These are phyloP conservation scores for Delphinapterus leucas DNA, from an alignment of 2,113 vertebrate species.

Conservation along the genomic window DNA sequence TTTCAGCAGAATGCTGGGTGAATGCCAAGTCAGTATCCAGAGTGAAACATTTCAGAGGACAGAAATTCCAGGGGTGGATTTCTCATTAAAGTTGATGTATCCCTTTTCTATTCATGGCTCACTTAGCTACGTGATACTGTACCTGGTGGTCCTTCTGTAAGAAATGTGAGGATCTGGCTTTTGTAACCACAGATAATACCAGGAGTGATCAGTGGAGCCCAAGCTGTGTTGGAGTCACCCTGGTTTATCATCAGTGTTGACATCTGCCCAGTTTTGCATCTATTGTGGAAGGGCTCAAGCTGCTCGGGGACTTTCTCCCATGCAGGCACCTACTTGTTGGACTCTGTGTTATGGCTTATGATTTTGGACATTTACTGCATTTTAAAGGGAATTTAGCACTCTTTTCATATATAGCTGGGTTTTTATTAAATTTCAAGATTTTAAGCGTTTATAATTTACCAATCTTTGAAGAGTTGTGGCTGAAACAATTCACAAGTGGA, in stretches of 20 bases:
- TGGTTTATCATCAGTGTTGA: neutral
- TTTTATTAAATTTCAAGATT: neutral
- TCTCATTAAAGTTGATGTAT: neutral
- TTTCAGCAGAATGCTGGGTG: neutral
- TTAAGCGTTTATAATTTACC: neutral
- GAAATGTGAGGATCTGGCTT: neutral
- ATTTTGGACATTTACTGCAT: neutral
- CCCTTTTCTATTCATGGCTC: neutral
- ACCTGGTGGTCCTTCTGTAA: neutral
- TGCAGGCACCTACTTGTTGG: neutral
- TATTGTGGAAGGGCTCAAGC: neutral
- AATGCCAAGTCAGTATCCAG: neutral
- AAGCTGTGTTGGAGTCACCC: neutral
- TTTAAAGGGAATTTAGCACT: neutral
- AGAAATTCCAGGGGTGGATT: neutral
- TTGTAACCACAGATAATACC: neutral
- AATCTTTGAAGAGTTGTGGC: neutral
- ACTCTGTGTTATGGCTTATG: neutral
- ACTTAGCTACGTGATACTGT: neutral
- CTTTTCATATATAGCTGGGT: neutral
- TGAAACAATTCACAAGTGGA: neutral
- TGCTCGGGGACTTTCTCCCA: neutral
- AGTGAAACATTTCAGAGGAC: neutral
- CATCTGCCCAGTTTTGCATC: slow-evolving; percentile 21
- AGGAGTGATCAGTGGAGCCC: neutral